These are phyloP conservation scores for Trididemnum miniatum DNA, from an alignment of 23 tunicate genomes.

Conservation along the genomic window DNA sequence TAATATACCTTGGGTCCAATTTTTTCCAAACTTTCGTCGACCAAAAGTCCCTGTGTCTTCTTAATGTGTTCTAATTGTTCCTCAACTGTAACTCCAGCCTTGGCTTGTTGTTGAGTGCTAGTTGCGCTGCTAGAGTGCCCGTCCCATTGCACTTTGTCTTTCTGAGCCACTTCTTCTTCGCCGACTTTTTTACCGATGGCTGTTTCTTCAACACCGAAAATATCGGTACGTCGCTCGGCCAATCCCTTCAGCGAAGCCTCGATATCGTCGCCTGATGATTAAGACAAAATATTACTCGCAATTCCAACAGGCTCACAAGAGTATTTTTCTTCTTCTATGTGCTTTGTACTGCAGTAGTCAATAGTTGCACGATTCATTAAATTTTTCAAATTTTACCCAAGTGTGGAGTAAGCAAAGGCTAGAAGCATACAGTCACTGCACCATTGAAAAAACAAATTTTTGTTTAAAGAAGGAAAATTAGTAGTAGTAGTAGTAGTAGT, in stretches of 20 bases:
- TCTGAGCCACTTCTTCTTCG: constrained; percentile 58
- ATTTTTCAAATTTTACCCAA: too few relatives aligned
- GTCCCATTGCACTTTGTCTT: constrained; percentile 80
- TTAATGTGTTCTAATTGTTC: constrained; percentile 74
- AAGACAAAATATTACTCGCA: too few relatives aligned
- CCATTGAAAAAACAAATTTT: too few relatives aligned
- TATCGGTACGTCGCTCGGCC: constrained; percentile 96
- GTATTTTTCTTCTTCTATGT: too few relatives aligned
- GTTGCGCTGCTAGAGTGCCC: constrained; percentile 83
- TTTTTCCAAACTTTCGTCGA: constrained; percentile 56
- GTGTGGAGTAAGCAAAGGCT: too few relatives aligned
- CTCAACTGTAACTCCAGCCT: constrained; percentile 61
- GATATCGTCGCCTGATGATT: constrained; percentile 68
- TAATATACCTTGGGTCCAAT: constrained; percentile 95
- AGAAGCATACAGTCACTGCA: too few relatives aligned
- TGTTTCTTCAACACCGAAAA: constrained; percentile 98
- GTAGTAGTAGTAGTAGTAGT: too few relatives aligned
- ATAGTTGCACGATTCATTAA: too few relatives aligned
- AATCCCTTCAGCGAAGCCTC: constrained; percentile 72
- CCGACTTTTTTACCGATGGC: constrained; percentile 96
- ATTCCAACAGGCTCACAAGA: too few relatives aligned
- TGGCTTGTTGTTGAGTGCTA: constrained; percentile 68
- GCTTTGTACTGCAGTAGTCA: too few relatives aligned
- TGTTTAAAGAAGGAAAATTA: too few relatives aligned
- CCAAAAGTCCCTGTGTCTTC: constrained; percentile 83